Base-by-base conservation (phyloP, 1,140 invertebrate genomes). In the Lepeophtheirus salmonis region DNA sequence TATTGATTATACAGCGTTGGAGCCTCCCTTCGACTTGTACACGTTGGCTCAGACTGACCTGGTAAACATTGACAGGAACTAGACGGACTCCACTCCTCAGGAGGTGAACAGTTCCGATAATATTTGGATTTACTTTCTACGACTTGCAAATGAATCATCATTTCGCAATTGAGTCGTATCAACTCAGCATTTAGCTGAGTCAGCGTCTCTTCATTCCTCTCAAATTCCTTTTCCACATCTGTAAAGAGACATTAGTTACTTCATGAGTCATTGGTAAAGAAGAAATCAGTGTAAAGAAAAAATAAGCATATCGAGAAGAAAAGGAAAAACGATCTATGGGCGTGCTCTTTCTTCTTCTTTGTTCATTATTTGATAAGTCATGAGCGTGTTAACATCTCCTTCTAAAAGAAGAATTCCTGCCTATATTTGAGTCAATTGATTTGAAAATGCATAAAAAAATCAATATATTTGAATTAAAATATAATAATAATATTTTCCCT, bases 151-250 rank as follows among this genome's bases (percentile, higher is more conserved):
- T 75, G 72, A 22, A 66, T 65, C 13, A 69, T 68, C 75, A 79
- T 78, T 64, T 70, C 65, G 20, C 48, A 56, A 59, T 74, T 73
- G 54, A 79, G 63, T 13, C 67, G 65, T 21, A 73, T 70, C 20
- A 78, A 70, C 62, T 70, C 65, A 12, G 68, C 65, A 10, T 68
- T 67, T 50, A 76, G 65, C 41, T 71, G 66, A n/a, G 64, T 66
- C 51, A 77, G 64, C n/a, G 64, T 66, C 17, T 67, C 65, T 63
- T 77, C 73, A 67, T 76, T 73, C 22, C 70, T 65, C 23, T 64
- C 65, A 62, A 76, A 75, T 50, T 74, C 71, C 22, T 66, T 67
- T 63, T 77, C 72, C 65, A 78, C 74, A 64, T 72, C 77, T 78
- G 67, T 48, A 68, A 68, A 41, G n/a, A 41, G n/a, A 10, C 64